Percentiles rank a stretch among this genome's conserved stretches.
phyloP scores from a whole-genome alignment of 2,888 invertebrate genomes.

The Ophonus ardosiacus region DNA sequence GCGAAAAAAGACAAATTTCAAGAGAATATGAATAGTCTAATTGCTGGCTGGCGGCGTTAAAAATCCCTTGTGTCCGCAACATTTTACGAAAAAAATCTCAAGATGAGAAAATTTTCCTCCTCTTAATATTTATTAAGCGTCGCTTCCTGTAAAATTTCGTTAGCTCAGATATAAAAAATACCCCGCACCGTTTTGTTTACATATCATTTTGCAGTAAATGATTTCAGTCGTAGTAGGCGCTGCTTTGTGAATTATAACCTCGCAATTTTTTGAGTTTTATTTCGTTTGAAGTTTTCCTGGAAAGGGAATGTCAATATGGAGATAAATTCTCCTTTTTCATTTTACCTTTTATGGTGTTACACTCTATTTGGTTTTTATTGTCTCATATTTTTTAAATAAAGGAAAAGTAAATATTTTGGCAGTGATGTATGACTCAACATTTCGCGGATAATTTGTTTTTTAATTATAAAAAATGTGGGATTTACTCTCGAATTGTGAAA shows the following conservation, averaged over 20 bases:
- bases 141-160: slow-evolving; percentile 12
- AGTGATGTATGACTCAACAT: background rate
- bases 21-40: slow-evolving; percentile 16
- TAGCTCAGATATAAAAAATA: slow-evolving; percentile 41
- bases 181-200: slow-evolving; percentile 35
- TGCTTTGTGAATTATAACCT: slow-evolving; percentile 29
- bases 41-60: slow-evolving; percentile 1
- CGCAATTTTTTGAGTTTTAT: slow-evolving; percentile 32
- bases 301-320: slow-evolving; percentile 11
- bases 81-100: slow-evolving; percentile 3
- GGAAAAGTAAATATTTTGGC: slow-evolving; percentile 5
- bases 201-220: slow-evolving; percentile 41
- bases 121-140: slow-evolving; percentile 41
- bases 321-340: background rate
- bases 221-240: background rate
- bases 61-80: background rate
- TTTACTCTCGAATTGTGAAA: background rate
- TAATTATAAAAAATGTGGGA: slow-evolving; percentile 1
- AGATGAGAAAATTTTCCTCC: slow-evolving; percentile 7
- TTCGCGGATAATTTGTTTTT: background rate
- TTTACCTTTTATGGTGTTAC: slow-evolving; percentile 23
- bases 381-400: slow-evolving; percentile 16
- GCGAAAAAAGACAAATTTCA: background rate
- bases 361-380: background rate
- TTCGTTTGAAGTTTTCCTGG: slow-evolving; percentile 25